Evolutionary conservation across 1,140 invertebrate species (phyloP).

Genomic region (Melipona quadrifasciata): DNA sequence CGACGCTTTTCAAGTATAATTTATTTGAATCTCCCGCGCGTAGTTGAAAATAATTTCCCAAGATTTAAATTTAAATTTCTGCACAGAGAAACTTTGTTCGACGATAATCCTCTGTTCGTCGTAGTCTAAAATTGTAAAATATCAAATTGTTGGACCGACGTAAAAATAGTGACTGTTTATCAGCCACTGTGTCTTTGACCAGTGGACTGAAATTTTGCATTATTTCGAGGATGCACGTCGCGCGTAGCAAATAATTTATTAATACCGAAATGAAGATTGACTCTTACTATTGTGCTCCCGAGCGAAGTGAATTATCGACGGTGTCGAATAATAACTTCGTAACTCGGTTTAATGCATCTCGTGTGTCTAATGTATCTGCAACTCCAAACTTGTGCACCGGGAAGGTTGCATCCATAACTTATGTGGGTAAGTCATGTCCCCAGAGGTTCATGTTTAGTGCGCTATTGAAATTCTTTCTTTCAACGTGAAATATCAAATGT

Average conservation of each 20-base stretch:
- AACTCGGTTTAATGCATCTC: constrained; percentile 1
- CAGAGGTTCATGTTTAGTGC: background rate
- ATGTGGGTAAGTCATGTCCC: background rate
- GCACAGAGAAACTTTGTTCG: too few relatives aligned
- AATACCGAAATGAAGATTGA: background rate
- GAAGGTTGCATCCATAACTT: background rate
- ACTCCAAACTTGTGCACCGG: background rate
- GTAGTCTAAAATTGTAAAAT: background rate
- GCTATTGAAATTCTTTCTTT: background rate
- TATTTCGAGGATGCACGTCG: background rate
- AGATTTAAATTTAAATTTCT: too few relatives aligned
- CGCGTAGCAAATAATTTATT: background rate
- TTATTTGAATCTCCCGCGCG: background rate
- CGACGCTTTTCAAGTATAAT: background rate
- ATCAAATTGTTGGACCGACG: background rate
- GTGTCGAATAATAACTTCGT: constrained; percentile 7
- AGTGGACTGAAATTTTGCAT: background rate
- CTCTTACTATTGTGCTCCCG: background rate
- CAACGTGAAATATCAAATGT: background rate
- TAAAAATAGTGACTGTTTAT: background rate
- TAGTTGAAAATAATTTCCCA: too few relatives aligned
- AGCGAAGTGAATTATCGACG: background rate
- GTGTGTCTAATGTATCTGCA: background rate
- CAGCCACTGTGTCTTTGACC: background rate
- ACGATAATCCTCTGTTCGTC: too few relatives aligned